Evolutionary conservation across 1,140 invertebrate species (phyloP).

Genomic region (Heliothis subflexa): DNA sequence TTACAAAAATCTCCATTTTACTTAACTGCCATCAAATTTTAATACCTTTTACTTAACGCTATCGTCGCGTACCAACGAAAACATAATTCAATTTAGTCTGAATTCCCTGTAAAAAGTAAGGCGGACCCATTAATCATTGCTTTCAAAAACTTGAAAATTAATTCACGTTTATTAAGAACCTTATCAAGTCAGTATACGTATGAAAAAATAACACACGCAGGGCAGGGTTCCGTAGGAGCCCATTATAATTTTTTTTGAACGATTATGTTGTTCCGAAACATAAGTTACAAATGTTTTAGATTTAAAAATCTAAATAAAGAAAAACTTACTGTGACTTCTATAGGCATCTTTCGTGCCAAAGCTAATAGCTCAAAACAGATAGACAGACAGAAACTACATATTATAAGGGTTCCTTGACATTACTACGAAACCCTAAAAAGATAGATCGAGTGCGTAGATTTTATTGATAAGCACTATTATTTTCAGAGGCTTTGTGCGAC

Average conservation of each 20-base stretch:
- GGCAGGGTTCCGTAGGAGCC: no score
- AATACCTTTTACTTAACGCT: background rate
- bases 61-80: background rate
- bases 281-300: no score
- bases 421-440: no score
- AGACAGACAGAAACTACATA: no score
- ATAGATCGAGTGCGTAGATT: no score
- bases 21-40: background rate
- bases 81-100: constrained; percentile 15
- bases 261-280: no score
- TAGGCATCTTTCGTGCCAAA: no score
- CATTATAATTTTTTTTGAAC: no score
- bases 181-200: background rate
- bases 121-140: constrained; percentile 6
- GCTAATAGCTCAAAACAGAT: no score
- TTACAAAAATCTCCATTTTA: background rate
- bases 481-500: background rate
- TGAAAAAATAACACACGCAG: background rate
- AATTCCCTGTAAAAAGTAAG: background rate
- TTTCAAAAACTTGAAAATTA: constrained; percentile 22
- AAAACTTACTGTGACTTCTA: no score
- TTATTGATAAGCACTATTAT: background rate
- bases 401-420: no score
- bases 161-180: background rate
- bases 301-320: no score